Evolutionary conservation across 64 coral and sea anemone genomes (phyloP), one percentile per base, ranked within the genome.

Genomic region (Montipora capricornis): DNA sequence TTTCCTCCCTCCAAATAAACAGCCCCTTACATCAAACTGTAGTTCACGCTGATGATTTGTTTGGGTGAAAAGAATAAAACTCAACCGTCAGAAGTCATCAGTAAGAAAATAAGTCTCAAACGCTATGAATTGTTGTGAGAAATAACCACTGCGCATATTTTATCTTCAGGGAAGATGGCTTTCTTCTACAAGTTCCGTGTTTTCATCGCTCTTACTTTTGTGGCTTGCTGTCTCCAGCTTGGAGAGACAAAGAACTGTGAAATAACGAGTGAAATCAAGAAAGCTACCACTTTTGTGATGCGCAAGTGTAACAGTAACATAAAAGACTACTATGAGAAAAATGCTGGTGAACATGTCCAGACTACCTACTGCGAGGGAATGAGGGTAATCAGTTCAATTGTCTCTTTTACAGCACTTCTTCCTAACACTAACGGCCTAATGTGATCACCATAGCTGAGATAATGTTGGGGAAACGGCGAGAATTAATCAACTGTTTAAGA

Each of bases 271-370:
- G 55, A 82, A 14, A 58, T 44, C 13, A 60, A 2, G 4, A 2
- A 82, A 37, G 53, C 0, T 15, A 58, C 80, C 8, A 59, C 9
- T 1, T 11, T 11, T 15, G 80, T 58, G 7, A 82, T 82, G 80
- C 55, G 53, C 6, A 82, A 62, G 20, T 82, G 80, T 17, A 82
- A 82, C 80, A 82, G 80, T 52, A 59, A 82, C 52, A 82, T 82
- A 52, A 82, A 44, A 62, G 3, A 61, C 3, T 82, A 58, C 26
- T 82, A 44, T 24, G 52, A 26, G 1, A 3, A 14, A 15, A 29
- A 82, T 24, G 9, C 22, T 13, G 80, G 22, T 13, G 19, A 15
- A 13, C 11, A 61, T 6, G 0, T 26, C 4, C 6, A 8, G 10
- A 14, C 20, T 13, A 61, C 11, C 53, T 82, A 82, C 13, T 82